These are phyloP conservation scores for Theocolax elegans DNA, from an alignment of 1,140 invertebrate genomes.

Conservation along the genomic window DNA sequence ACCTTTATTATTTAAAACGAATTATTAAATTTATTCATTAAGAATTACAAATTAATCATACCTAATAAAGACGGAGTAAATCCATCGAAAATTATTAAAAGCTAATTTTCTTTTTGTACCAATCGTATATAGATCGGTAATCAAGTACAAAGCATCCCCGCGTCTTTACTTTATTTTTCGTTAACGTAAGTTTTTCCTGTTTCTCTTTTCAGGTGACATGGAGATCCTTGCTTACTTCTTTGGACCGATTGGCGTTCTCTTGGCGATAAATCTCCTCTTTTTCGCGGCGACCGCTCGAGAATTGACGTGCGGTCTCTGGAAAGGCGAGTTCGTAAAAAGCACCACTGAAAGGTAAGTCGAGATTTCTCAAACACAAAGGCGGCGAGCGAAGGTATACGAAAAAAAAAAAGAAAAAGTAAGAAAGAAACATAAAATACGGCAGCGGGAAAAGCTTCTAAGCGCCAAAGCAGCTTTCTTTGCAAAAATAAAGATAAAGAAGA, in stretches of 20 bases:
- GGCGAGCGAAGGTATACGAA: neutral
- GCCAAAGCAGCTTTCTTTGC: slow-evolving; percentile 26
- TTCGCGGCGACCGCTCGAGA: slow-evolving; percentile 85
- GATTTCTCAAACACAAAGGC: slow-evolving; percentile 24
- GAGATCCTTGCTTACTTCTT: slow-evolving; percentile 86
- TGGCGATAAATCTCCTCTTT: slow-evolving; percentile 80
- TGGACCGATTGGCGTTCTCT: slow-evolving; percentile 80
- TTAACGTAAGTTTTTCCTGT: slow-evolving; percentile 2
- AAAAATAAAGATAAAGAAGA: neutral
- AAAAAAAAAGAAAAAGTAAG: neutral
- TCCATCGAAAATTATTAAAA: too few species aligned
- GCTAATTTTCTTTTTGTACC: too few species aligned
- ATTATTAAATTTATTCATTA: too few species aligned
- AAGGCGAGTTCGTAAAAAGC: slow-evolving; percentile 85
- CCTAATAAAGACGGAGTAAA: too few species aligned
- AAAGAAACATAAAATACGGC: neutral
- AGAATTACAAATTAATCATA: too few species aligned
- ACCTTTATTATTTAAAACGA: too few species aligned
- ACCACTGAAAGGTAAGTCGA: slow-evolving; percentile 80
- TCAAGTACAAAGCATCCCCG: too few species aligned
- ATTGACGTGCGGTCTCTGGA: slow-evolving; percentile 87
- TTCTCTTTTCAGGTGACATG: slow-evolving; percentile 70
- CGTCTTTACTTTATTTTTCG: too few species aligned
- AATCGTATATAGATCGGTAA: too few species aligned
- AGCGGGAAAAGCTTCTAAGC: slow-evolving; percentile 22